Evolutionary conservation across 2,888 invertebrate species (phyloP).

Genomic region (Yponomeuta sedellus): DNA sequence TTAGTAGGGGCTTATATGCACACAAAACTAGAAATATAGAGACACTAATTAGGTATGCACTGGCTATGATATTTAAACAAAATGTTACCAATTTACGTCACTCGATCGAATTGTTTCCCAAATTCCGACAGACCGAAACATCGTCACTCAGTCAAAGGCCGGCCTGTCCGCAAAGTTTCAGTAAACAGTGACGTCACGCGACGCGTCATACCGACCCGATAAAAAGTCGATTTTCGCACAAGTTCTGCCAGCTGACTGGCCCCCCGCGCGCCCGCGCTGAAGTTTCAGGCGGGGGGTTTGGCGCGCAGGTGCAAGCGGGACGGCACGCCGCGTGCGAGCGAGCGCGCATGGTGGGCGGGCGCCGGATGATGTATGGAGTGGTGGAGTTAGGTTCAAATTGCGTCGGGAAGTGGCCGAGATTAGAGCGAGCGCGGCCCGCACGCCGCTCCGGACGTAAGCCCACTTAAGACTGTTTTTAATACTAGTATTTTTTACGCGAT

Average conservation of each 20-base stretch:
- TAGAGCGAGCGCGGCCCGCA: conserved; percentile 81
- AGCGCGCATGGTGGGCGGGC: conserved; percentile 72
- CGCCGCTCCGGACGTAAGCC: conserved; percentile 80
- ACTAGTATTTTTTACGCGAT: conserved; percentile 80
- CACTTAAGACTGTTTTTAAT: conserved; percentile 84
- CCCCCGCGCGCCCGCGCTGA: conserved; percentile 50
- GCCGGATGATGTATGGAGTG: conserved; percentile 83
- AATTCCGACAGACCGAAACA: conserved; percentile 19
- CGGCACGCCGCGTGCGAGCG: conserved; percentile 28
- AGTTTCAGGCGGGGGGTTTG: conserved; percentile 39
- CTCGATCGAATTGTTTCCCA: background rate
- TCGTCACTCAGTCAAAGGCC: conserved; percentile 46
- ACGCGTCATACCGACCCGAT: conserved; percentile 70
- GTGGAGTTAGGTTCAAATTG: conserved; percentile 85
- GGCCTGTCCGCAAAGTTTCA: conserved; percentile 41
- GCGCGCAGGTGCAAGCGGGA: conserved; percentile 40
- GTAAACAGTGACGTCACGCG: conserved; percentile 76
- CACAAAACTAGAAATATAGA: too few relatives aligned
- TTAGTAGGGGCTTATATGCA: too few relatives aligned
- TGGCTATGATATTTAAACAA: too few relatives aligned
- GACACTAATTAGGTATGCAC: too few relatives aligned
- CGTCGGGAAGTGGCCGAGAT: conserved; percentile 85
- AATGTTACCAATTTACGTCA: background rate
- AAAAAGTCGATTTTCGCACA: conserved; percentile 76
- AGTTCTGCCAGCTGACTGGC: conserved; percentile 75